A percentile compares a stretch with the other conserved stretches of the same genome.
These are phyloP conservation scores for Eledone cirrhosa DNA, from an alignment of 2,888 invertebrate genomes.

Conservation along the genomic window DNA sequence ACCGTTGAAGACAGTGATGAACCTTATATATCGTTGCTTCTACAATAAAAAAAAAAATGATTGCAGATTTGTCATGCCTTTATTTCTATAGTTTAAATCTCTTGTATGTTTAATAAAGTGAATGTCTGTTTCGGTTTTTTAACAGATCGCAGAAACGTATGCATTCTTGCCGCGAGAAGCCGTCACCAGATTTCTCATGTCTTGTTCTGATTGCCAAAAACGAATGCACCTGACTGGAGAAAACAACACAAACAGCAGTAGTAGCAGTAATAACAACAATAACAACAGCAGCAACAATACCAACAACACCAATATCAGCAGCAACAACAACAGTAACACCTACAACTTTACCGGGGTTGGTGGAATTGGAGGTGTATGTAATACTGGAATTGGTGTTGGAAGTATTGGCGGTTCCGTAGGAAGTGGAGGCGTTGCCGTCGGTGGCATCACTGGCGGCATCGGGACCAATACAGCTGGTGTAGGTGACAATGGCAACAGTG, in stretches of 20 bases:
- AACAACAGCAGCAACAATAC: constrained; percentile 30
- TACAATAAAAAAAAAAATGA: too few relatives aligned
- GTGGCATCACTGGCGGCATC: background rate
- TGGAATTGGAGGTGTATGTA: background rate
- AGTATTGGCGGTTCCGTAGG: too few relatives aligned
- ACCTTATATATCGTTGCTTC: too few relatives aligned
- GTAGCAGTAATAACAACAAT: background rate
- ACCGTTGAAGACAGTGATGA: background rate
- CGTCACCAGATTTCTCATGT: constrained; percentile 92
- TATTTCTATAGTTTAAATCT: too few relatives aligned
- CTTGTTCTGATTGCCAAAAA: constrained; percentile 91
- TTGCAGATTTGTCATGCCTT: too few relatives aligned
- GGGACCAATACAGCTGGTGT: constrained; percentile 12
- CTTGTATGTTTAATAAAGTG: background rate
- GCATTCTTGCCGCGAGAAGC: constrained; percentile 95
- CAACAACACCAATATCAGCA: constrained; percentile 40
- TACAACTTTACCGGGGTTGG: constrained; percentile 33
- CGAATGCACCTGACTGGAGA: constrained; percentile 69
- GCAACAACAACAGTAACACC: constrained; percentile 38
- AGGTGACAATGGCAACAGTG: constrained; percentile 28
- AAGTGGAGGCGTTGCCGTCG: too few relatives aligned
- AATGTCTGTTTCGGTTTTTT: constrained; percentile 28
- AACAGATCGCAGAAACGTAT: constrained; percentile 94
- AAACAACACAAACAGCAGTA: constrained; percentile 40
- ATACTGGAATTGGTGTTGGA: too few relatives aligned